Conservation (phyloP, 2,113 vertebrate species). For the Mormoops blainvillei region DNA sequence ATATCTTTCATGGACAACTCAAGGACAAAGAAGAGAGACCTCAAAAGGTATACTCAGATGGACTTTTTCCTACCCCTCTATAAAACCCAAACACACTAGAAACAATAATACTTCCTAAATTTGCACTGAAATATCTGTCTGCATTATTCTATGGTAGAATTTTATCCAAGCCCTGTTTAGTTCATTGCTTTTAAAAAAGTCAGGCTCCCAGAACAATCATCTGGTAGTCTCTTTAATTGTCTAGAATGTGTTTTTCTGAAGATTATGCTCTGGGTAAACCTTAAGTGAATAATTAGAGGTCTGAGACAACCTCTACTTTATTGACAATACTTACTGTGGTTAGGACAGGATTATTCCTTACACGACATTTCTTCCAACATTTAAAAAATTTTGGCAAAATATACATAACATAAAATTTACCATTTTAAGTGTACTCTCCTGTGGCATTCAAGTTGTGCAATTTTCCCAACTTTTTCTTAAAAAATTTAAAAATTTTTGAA, state of each 20-base stretch:
- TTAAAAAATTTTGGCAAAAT: background rate
- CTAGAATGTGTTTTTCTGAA: slow-evolving; percentile 12
- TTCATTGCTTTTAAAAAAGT: background rate
- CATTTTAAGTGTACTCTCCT: background rate
- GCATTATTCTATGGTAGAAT: background rate
- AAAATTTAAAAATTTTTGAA: background rate
- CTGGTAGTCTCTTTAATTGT: background rate
- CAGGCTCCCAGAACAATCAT: background rate
- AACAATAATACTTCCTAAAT: background rate
- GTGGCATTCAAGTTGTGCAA: background rate
- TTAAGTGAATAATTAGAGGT: slow-evolving; percentile 56
- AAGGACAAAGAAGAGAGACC: background rate
- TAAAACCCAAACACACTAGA: background rate
- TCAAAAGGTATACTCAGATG: background rate
- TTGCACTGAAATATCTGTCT: background rate
- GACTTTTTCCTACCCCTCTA: background rate
- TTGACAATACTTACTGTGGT: background rate
- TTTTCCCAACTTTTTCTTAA: background rate
- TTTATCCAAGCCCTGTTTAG: background rate
- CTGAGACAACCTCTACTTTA: slow-evolving; percentile 11
- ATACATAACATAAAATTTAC: background rate
- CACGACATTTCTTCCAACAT: background rate
- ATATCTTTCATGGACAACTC: background rate
- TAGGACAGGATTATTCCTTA: background rate
- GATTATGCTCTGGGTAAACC: slow-evolving; percentile 16